Evolutionary conservation across 2,113 vertebrate species (phyloP), one percentile per base, ranked within the genome.

Genomic region (Gobiocypris rarus): DNA sequence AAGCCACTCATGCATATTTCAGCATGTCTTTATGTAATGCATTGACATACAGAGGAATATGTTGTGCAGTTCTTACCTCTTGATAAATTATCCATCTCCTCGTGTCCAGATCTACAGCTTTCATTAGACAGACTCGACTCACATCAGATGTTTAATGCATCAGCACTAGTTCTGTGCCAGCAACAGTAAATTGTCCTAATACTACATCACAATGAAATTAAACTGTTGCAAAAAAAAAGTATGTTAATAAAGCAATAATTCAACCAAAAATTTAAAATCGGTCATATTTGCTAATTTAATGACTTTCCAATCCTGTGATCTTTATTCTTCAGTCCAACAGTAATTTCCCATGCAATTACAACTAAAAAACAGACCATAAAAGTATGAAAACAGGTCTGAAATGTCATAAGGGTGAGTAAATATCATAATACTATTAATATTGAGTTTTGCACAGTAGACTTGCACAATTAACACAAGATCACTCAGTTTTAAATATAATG

Each of bases 81-180:
- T 71, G 24, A 38, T 69, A 69, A 71, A 71, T 71, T 6, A 71
- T 81, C 17, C 38, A 81, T n/a, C 10, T 54, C 38, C 63, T 70
- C 22, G 6, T 19, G 26, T 75, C 24, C 22, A 34, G 26, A 26
- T 19, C 8, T 52, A 14, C 73, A 54, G 73, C 4, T 34, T 54
- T 75, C 45, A 75, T 54, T 11, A 75, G 73, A 75, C 19, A 54
- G 48, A 48, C 26, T 52, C 9, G 24, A 75, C 26, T 31, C 34
- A 75, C 48, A 54, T 22, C 48, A 54, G 48, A 56, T 38, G 28
- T 58, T 15, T 76, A 14, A 76, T 41, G 75, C 75, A 41, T 24
- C 52, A 14, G 50, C 74, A 75, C 17, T 0, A 38, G 65, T 41
- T 4, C 19, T 9, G 8, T 38, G 22, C 63, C 9, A 67, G 17